phyloP scores from a whole-genome alignment of 2,797 vertebrate genomes.

The Liasis olivaceus region DNA sequence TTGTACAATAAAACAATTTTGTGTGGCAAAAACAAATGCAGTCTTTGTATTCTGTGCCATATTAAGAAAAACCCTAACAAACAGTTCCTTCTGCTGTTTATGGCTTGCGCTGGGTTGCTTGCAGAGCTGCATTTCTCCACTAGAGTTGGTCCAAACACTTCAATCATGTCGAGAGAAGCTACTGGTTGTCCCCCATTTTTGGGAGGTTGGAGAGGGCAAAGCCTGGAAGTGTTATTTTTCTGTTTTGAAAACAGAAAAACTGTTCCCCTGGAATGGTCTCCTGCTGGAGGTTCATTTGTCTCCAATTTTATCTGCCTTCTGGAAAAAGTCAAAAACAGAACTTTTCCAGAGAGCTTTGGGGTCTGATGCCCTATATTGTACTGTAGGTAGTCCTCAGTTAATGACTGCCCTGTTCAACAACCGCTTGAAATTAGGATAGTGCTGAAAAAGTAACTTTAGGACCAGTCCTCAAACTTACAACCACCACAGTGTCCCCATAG shows the following conservation, averaged over 20 bases:
- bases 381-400: neutral
- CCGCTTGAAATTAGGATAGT: neutral
- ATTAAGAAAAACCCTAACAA: too few relatives aligned
- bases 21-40: too few relatives aligned
- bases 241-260: neutral
- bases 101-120: neutral
- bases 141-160: neutral
- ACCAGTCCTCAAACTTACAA: neutral
- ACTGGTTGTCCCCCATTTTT: neutral
- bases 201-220: neutral
- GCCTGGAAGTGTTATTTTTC: neutral
- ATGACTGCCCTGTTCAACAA: neutral
- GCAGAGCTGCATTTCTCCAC: neutral
- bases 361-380: neutral
- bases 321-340: neutral
- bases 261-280: neutral
- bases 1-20: too few relatives aligned
- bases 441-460: neutral
- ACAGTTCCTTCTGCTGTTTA: neutral
- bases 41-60: too few relatives aligned
- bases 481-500: neutral
- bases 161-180: neutral
- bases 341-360: neutral
- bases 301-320: neutral
- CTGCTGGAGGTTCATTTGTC: neutral